phyloP scores from a whole-genome alignment of 2,797 vertebrate species.

The Melanotaenia nigrans region DNA sequence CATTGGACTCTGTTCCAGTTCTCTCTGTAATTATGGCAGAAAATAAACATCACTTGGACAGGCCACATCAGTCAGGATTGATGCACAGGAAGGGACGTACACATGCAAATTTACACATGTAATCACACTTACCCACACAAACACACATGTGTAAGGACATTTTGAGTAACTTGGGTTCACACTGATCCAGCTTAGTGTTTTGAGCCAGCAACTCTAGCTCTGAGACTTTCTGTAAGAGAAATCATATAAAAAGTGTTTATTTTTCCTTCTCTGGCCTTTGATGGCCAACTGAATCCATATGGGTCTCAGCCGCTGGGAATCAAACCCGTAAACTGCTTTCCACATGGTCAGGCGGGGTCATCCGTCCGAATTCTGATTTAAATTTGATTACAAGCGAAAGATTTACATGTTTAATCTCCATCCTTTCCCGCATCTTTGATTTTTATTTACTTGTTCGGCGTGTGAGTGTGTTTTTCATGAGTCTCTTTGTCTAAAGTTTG shows the following conservation, averaged over 20 bases:
- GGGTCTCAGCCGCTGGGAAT: conserved; percentile 56
- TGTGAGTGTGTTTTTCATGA: conserved; percentile 25
- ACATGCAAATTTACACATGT: conserved; percentile 22
- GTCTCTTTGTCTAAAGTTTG: conserved; percentile 35
- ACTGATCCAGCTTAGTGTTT: conserved; percentile 9
- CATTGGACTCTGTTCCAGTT: conserved; percentile 22
- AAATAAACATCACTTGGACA: conserved; percentile 56
- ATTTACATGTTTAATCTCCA: conserved; percentile 34
- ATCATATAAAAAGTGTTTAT: conserved; percentile 71
- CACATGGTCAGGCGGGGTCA: conserved; percentile 51
- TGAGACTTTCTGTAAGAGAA: conserved; percentile 41
- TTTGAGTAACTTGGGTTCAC: conserved; percentile 7
- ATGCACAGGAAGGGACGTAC: conserved; percentile 33
- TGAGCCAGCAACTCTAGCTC: conserved; percentile 18
- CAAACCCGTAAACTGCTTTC: conserved; percentile 58
- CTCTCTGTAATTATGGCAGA: conserved; percentile 54
- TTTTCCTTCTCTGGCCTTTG: conserved; percentile 67
- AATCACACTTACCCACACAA: conserved; percentile 26
- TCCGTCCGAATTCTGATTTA: conserved; percentile 46
- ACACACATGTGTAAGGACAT: not conserved
- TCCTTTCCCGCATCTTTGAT: conserved; percentile 4
- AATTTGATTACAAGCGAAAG: conserved; percentile 43
- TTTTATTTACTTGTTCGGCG: conserved; percentile 12
- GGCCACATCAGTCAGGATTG: conserved; percentile 61
- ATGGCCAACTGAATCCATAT: conserved; percentile 73